phyloP scores from a whole-genome alignment of 2,113 vertebrate genomes.

The Illadopsis cleaveri region DNA sequence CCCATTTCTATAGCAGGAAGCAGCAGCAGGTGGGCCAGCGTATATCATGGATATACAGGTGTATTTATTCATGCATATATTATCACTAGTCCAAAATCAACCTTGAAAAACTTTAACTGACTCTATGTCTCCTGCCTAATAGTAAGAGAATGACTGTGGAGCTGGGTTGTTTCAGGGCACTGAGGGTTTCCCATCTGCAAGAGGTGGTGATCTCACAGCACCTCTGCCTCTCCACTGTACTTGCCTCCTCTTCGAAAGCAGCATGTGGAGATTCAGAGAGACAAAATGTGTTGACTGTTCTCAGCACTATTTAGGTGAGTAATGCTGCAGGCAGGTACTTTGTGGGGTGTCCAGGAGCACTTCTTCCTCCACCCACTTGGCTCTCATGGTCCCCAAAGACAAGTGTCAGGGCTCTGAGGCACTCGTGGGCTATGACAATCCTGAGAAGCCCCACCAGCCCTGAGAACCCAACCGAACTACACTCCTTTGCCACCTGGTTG shows the following conservation, averaged over 20 bases:
- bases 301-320: not conserved
- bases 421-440: rapidly evolving
- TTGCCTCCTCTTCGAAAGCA: not conserved
- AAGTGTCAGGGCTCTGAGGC: not conserved
- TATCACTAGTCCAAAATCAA: not conserved
- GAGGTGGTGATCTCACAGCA: not conserved
- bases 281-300: not conserved
- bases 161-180: not conserved
- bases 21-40: not conserved
- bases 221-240: not conserved
- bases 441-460: not conserved
- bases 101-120: not conserved
- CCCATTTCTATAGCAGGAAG: not conserved
- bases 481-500: not conserved
- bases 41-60: too few relatives aligned
- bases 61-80: not conserved
- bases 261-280: not conserved
- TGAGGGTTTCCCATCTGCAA: not conserved
- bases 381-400: not conserved
- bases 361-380: not conserved
- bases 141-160: rapidly evolving
- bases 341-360: not conserved
- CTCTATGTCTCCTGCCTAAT: not conserved
- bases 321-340: not conserved
- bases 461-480: not conserved